Evolutionary conservation across 2,888 invertebrate species (phyloP), one percentile per base, ranked within the genome.

Genomic region (Camponotus fellah): DNA sequence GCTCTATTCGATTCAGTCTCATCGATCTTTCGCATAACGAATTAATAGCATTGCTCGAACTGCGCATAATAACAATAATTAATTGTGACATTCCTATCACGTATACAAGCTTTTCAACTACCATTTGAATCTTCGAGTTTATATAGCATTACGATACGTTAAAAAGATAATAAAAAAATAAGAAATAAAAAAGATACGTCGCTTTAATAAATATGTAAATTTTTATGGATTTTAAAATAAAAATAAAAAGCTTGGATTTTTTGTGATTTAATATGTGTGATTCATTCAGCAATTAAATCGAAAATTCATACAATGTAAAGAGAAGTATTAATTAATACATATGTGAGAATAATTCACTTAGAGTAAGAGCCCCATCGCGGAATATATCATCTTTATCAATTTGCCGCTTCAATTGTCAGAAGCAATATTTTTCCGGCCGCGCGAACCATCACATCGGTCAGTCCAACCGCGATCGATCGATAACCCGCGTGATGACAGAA

Each of bases 401-500:
- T 80, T 80, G 5, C 12, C 37, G 74, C 37, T 72, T 60, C 34
- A 72, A 46, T 60, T 64, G 79, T 80, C 60, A 60, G 34, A 17
- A 60, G 17, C 43, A 60, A 60, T 80, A 37, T 72, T 71, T 79
- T 65, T 76, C 62, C 53, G 58, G 49, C 37, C 17, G 60, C 46
- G 26, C n/a, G 49, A 74, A 60, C 46, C 53, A 53, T 53, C 49
- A n/a, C n/a, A 49, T 64, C 60, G 40, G 77, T 58, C 60, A 79
- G 77, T 46, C 53, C 26, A 40, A 64, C 49, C 66, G 17, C 66
- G 86, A 85, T 89, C 86, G 89, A 87, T 89, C 80, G 81, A 81
- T 80, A 71, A 5, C 62, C 43, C 53, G 56, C 58, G 65, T 85
- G 84, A 86, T 88, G 87, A 89, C 88, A 89, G 86, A 90, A 88